Percentiles rank a stretch among this genome's conserved stretches.
phyloP scores from a whole-genome alignment of 2,797 vertebrate genomes.

The Tolypeutes matacus region DNA sequence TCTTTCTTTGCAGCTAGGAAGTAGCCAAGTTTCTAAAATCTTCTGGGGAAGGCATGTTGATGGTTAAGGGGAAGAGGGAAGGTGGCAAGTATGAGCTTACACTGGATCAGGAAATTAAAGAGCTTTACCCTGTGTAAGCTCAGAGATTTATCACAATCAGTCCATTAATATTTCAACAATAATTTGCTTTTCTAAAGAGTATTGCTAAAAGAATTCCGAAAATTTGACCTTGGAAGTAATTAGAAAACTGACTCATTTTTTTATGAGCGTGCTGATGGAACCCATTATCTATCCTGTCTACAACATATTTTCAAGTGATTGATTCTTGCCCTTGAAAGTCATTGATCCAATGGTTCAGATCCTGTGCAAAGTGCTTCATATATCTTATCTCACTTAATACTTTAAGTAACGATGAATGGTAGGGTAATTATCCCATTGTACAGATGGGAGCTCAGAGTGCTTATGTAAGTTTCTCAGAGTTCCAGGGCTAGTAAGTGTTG shows the following conservation, averaged over 20 bases:
- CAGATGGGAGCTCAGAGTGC: neutral
- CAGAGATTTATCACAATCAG: conserved; percentile 29
- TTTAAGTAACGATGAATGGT: neutral
- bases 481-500: neutral
- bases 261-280: conserved; percentile 14
- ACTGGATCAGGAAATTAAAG: conserved; percentile 17
- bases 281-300: neutral
- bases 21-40: neutral
- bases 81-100: neutral
- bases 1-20: conserved; percentile 4
- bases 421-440: neutral
- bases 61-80: neutral
- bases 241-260: neutral
- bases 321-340: neutral
- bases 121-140: neutral
- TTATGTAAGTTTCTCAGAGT: neutral
- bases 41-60: neutral
- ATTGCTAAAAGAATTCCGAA: conserved; percentile 63
- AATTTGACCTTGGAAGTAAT: conserved; percentile 48
- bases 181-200: conserved; percentile 38
- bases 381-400: neutral
- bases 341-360: neutral
- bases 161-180: conserved; percentile 38
- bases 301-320: conserved; percentile 30
- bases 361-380: neutral